Conservation (phyloP, 2,888 invertebrate genomes). For the Philaethria dido region DNA sequence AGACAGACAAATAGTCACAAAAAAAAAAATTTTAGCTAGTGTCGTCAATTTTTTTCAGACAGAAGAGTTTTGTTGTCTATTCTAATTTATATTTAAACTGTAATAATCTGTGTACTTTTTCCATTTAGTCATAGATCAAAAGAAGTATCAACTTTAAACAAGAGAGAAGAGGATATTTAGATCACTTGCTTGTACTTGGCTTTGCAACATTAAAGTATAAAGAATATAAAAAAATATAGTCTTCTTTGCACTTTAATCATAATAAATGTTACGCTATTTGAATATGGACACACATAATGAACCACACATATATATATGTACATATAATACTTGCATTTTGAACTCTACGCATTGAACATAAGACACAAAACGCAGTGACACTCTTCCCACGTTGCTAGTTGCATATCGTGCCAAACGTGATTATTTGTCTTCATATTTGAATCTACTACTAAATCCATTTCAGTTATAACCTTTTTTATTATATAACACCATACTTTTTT, state of each 20-base stretch:
- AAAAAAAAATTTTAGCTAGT: not conserved
- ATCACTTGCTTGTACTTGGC: conserved; percentile 22
- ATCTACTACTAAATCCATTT: conserved; percentile 40
- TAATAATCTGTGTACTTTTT: conserved; percentile 19
- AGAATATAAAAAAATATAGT: conserved; percentile 15
- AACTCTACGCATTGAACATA: conserved; percentile 47
- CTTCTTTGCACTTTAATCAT: conserved; percentile 29
- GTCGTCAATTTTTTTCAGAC: conserved; percentile 16
- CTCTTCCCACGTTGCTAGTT: conserved; percentile 61
- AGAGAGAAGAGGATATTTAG: conserved; percentile 18
- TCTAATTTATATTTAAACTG: not conserved
- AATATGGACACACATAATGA: conserved; percentile 32
- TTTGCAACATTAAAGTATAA: conserved; percentile 30
- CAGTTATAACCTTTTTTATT: conserved; percentile 24
- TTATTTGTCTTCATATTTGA: conserved; percentile 38
- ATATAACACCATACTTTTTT: not conserved
- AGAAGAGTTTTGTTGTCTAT: conserved; percentile 8
- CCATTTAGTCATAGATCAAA: conserved; percentile 20
- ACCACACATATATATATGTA: conserved; percentile 11
- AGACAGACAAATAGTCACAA: not conserved
- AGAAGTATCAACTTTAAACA: conserved; percentile 23
- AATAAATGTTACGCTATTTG: conserved; percentile 23
- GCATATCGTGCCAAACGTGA: conserved; percentile 51
- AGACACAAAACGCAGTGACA: conserved; percentile 63
- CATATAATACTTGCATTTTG: conserved; percentile 22